phyloP scores from a whole-genome alignment of 2,797 vertebrate species.

The Nannoperca australis region DNA sequence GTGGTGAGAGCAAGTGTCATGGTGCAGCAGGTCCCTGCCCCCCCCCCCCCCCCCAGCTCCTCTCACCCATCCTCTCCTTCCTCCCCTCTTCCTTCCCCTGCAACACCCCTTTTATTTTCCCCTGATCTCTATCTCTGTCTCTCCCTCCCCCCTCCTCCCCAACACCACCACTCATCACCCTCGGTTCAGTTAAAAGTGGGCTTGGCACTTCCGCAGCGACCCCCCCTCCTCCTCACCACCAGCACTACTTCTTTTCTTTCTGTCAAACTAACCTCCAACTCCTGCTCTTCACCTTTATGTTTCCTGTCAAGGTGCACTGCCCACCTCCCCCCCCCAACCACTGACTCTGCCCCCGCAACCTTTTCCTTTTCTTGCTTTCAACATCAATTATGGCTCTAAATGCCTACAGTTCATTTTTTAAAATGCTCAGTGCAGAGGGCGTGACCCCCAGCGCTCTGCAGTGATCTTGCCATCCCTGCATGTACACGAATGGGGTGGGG shows the following conservation, averaged over 20 bases:
- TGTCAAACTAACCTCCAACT: constrained; percentile 81
- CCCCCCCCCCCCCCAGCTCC: constrained; percentile 80
- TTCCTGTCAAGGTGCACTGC: constrained; percentile 84
- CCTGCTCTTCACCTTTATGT: constrained; percentile 79
- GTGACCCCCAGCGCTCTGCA: constrained; percentile 40
- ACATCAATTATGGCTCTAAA: constrained; percentile 69
- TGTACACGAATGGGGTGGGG: not conserved
- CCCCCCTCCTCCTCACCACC: constrained; percentile 24
- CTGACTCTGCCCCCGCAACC: constrained; percentile 68
- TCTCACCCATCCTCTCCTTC: constrained; percentile 84
- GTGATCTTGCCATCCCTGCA: constrained; percentile 27
- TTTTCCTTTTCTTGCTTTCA: constrained; percentile 69
- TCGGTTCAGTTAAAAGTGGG: constrained; percentile 81
- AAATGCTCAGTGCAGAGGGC: constrained; percentile 55
- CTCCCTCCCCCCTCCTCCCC: constrained; percentile 32
- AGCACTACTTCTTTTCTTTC: constrained; percentile 66
- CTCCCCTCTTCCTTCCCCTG: constrained; percentile 78
- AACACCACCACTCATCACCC: constrained; percentile 61
- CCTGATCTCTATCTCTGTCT: constrained; percentile 75
- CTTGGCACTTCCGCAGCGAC: constrained; percentile 69
- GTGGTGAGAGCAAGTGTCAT: too few species aligned
- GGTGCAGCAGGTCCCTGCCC: constrained; percentile 80
- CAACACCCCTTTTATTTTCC: constrained; percentile 66
- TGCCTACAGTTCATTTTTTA: constrained; percentile 62
- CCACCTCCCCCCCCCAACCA: constrained; percentile 50